Percentiles rank a stretch among this genome's conserved stretches.
These are phyloP conservation scores for Atrichornis clamosus DNA, from an alignment of 2,113 vertebrate species.

Conservation along the genomic window DNA sequence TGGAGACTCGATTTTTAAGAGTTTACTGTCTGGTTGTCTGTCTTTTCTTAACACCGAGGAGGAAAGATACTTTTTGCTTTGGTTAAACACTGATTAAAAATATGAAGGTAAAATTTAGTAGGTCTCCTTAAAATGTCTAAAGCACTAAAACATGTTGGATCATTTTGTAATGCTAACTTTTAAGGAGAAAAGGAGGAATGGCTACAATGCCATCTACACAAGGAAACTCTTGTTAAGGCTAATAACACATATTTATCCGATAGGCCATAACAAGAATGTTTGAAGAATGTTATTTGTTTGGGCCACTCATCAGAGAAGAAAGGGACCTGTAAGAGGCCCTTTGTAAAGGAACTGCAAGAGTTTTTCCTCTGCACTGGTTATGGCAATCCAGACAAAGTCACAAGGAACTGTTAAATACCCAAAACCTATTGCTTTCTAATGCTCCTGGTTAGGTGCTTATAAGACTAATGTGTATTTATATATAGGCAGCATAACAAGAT, in stretches of 20 bases:
- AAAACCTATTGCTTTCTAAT: background rate
- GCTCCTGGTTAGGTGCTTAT: background rate
- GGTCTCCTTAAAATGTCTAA: background rate
- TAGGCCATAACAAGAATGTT: background rate
- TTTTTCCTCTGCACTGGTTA: background rate
- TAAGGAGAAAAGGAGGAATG: background rate
- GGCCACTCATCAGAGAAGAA: background rate
- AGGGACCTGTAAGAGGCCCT: background rate
- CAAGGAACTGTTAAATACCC: background rate
- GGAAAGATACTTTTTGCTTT: background rate
- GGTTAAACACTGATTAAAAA: background rate
- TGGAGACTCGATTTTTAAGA: background rate
- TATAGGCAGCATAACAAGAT: conserved; percentile 2
- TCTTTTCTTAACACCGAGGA: background rate
- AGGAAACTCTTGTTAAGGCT: background rate
- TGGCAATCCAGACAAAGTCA: background rate
- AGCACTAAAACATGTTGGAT: background rate
- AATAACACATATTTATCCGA: accelerated
- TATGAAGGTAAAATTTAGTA: background rate
- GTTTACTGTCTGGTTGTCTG: background rate
- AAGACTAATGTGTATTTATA: background rate
- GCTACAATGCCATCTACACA: background rate
- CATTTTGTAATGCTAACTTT: background rate
- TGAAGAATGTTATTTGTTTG: background rate
- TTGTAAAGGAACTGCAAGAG: background rate